Evolutionary conservation across 2,888 invertebrate genomes (phyloP).

Genomic region (Augochlorella aurata): DNA sequence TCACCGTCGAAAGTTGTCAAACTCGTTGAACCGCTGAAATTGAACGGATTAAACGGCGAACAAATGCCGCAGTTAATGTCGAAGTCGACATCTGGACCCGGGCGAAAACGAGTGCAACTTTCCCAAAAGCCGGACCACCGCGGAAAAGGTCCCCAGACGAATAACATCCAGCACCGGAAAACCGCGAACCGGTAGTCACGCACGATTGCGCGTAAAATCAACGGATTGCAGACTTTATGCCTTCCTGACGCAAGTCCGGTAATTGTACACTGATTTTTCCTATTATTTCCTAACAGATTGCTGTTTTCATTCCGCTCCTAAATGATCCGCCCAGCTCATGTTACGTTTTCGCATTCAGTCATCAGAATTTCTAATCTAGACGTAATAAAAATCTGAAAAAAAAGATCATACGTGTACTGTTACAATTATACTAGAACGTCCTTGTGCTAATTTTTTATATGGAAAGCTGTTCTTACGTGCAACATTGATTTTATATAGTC

Average conservation of each 20-base stretch:
- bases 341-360: too few relatives aligned
- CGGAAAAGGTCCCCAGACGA: background rate
- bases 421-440: background rate
- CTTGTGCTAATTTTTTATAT: background rate
- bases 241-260: background rate
- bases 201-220: constrained; percentile 5
- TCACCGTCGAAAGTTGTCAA: constrained; percentile 58
- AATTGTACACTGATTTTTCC: background rate
- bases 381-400: background rate
- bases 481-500: background rate
- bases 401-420: background rate
- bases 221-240: background rate
- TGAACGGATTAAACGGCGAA: constrained; percentile 43
- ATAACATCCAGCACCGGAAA: background rate
- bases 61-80: constrained; percentile 28
- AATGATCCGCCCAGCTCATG: background rate
- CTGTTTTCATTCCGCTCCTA: background rate
- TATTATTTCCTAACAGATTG: background rate
- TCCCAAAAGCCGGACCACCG: background rate
- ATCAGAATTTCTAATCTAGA: background rate
- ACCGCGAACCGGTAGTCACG: constrained; percentile 2
- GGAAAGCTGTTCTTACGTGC: background rate
- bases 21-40: constrained; percentile 57
- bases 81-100: background rate
- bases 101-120: background rate